Evolutionary conservation across 2,888 invertebrate genomes (phyloP).

Genomic region (Heliconius ethilla): DNA sequence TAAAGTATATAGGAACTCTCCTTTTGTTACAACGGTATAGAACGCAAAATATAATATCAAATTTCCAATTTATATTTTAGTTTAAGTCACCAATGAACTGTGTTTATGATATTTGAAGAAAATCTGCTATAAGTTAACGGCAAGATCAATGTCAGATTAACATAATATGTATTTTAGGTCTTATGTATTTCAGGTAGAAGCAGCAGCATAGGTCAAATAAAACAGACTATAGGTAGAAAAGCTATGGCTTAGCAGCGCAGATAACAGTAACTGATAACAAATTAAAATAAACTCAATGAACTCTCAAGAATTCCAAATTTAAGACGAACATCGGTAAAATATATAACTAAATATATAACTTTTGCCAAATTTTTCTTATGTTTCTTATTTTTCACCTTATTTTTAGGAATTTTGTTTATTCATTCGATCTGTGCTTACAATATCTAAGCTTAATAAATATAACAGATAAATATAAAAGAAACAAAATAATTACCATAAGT

Average conservation of each 20-base stretch:
- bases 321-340: no score
- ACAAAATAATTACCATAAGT: slow-evolving; percentile 88
- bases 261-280: neutral
- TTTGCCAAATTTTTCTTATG: neutral
- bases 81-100: neutral
- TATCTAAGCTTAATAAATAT: no score
- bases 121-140: no score
- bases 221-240: neutral
- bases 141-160: no score
- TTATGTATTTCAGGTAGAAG: no score
- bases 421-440: no score
- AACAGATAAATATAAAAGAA: no score
- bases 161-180: no score
- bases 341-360: no score
- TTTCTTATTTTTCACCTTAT: neutral
- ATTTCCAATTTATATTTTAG: neutral
- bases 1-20: neutral
- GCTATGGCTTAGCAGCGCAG: neutral
- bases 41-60: neutral
- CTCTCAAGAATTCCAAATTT: neutral
- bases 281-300: neutral
- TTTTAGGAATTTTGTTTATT: neutral
- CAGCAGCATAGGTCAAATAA: neutral
- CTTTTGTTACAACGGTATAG: neutral
- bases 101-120: no score